Evolutionary conservation across 2,797 vertebrate genomes (phyloP).

Genomic region (Sylvia borin): DNA sequence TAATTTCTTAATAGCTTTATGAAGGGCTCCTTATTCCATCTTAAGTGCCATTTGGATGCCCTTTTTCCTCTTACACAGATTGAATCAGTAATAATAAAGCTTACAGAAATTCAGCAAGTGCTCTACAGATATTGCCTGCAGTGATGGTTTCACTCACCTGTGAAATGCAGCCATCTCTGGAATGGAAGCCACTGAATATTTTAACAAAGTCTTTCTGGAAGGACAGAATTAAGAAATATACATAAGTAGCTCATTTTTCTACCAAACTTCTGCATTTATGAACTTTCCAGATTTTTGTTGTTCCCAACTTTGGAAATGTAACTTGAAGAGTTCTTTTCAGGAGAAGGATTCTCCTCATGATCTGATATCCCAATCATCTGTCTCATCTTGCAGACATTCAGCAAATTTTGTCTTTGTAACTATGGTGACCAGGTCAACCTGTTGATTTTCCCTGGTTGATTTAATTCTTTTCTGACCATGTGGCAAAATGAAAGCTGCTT

Average conservation of each 20-base stretch:
- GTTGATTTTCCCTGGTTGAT: background rate
- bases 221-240: background rate
- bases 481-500: background rate
- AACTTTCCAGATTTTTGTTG: background rate
- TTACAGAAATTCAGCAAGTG: slow-evolving; percentile 46
- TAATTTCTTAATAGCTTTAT: slow-evolving; percentile 70
- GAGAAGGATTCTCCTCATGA: background rate
- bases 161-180: slow-evolving; percentile 11
- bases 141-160: slow-evolving; percentile 41
- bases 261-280: background rate
- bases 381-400: background rate
- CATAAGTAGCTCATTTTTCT: background rate
- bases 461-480: background rate
- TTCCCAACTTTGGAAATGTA: background rate
- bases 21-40: slow-evolving; percentile 57
- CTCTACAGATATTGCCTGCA: background rate
- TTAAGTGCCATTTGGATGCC: slow-evolving; percentile 62
- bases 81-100: slow-evolving; percentile 55
- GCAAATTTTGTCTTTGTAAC: background rate
- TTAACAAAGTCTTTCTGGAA: background rate
- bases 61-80: slow-evolving; percentile 49
- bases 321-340: background rate
- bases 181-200: slow-evolving; percentile 1
- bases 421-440: background rate
- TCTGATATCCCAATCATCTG: background rate